Conservation (phyloP, 2,888 invertebrate species). For the Loripinus fragilis region DNA sequence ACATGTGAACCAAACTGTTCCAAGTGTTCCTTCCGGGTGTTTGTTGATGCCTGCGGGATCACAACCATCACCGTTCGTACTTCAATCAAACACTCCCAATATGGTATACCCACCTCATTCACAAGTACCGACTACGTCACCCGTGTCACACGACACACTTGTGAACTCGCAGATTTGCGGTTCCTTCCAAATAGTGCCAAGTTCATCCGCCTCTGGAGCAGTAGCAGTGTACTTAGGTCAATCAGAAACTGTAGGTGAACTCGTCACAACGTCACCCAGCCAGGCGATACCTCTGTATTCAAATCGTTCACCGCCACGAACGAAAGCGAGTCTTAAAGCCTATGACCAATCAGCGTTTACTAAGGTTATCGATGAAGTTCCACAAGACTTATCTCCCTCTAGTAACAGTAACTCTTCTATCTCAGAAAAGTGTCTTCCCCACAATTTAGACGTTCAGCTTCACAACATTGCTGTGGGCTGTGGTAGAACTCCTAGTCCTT, state of each 20-base stretch:
- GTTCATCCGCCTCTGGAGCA: constrained; percentile 39
- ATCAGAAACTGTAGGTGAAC: constrained; percentile 27
- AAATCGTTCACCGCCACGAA: constrained; percentile 48
- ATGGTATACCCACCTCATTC: constrained; percentile 18
- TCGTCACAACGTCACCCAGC: constrained; percentile 1
- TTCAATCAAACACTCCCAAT: constrained; percentile 38
- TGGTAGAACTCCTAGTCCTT: constrained; percentile 52
- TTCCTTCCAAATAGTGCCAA: constrained; percentile 66
- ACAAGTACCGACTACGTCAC: constrained; percentile 30
- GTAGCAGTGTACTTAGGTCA: constrained; percentile 55
- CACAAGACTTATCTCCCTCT: constrained; percentile 26
- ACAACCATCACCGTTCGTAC: constrained; percentile 48
- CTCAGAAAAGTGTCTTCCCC: not conserved
- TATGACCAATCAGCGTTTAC: constrained; percentile 55
- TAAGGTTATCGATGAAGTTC: constrained; percentile 9
- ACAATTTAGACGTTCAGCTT: constrained; percentile 34
- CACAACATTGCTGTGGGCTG: constrained; percentile 36
- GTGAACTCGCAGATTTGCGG: constrained; percentile 54
- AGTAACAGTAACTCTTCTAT: constrained; percentile 28
- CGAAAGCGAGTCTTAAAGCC: constrained; percentile 58
- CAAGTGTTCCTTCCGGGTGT: constrained; percentile 47
- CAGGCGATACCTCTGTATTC: constrained; percentile 36
- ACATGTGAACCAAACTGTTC: constrained; percentile 32
- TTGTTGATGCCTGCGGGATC: constrained; percentile 55
- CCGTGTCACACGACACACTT: constrained; percentile 37